Percentiles rank a stretch among this genome's conserved stretches.
These are phyloP conservation scores for Oncorhynchus mykiss DNA, from an alignment of 2,113 vertebrate species.

Conservation along the genomic window DNA sequence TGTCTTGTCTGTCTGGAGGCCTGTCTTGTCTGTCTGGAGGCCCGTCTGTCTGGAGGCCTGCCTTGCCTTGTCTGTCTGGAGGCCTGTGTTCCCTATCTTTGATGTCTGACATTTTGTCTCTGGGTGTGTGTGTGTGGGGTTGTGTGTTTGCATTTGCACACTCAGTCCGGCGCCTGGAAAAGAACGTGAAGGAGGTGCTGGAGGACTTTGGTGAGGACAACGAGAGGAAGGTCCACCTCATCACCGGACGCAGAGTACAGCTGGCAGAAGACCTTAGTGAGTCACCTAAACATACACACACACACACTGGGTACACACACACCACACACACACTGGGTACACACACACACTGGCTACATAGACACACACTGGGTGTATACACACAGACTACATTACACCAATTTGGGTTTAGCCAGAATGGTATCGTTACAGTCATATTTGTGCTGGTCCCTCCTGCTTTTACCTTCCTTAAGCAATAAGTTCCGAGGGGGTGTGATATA, in stretches of 20 bases:
- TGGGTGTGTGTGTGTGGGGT: not conserved
- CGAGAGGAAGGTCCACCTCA: conserved; percentile 85
- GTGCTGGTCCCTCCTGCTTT: too few relatives aligned
- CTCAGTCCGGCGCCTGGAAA: conserved; percentile 77
- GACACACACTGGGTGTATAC: not conserved
- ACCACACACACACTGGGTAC: too few relatives aligned
- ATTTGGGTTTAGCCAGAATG: not conserved
- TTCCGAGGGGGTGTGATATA: too few relatives aligned
- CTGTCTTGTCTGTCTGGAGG: too few relatives aligned
- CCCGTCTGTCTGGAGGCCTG: not conserved
- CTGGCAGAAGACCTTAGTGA: conserved; percentile 98
- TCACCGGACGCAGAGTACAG: conserved; percentile 92
- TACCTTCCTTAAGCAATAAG: too few relatives aligned
- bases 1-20: not conserved
- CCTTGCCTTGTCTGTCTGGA: not conserved
- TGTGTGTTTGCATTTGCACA: not conserved
- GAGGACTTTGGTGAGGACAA: conserved; percentile 93
- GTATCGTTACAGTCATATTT: too few relatives aligned
- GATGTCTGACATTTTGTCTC: not conserved
- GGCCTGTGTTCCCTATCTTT: not conserved
- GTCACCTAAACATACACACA: conserved; percentile 48
- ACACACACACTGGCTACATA: too few relatives aligned
- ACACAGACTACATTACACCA: not conserved
- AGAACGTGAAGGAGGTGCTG: conserved; percentile 95
- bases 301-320: too few relatives aligned